Percentiles rank a stretch among this genome's conserved stretches.
Evolutionary conservation across 2,797 vertebrate species (phyloP).

Genomic region (Pseudochaenichthys georgianus): DNA sequence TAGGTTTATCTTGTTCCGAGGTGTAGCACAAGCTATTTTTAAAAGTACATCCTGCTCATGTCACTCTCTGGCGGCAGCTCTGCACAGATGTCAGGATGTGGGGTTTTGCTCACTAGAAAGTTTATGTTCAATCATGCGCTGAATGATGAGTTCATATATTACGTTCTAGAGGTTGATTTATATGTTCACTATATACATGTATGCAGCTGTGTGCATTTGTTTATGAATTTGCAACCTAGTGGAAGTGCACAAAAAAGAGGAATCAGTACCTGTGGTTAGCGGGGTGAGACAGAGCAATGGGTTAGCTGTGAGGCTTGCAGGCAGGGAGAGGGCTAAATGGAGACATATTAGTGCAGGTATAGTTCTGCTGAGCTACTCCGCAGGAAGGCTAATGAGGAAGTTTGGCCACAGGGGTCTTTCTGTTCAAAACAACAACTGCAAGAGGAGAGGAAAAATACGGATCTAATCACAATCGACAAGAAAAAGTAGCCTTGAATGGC

Average conservation of each 20-base stretch:
- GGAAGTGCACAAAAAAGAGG: slow-evolving; percentile 13
- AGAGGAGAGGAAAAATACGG: slow-evolving; percentile 38
- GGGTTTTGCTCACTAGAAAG: slow-evolving; percentile 23
- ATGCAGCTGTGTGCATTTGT: slow-evolving; percentile 15
- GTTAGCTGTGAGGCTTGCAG: slow-evolving; percentile 34
- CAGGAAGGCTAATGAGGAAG: slow-evolving; percentile 69
- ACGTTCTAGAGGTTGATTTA: slow-evolving; percentile 6
- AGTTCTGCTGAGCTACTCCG: slow-evolving; percentile 50
- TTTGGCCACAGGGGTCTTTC: slow-evolving; percentile 72
- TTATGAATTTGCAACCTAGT: slow-evolving; percentile 16
- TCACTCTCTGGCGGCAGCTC: slow-evolving; percentile 17
- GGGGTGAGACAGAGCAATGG: slow-evolving; percentile 31
- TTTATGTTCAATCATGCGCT: slow-evolving; percentile 16
- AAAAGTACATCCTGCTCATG: slow-evolving; percentile 28
- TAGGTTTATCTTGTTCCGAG: slow-evolving; percentile 32
- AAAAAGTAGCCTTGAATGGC: slow-evolving; percentile 46
- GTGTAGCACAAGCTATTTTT: slow-evolving; percentile 8
- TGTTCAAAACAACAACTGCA: slow-evolving; percentile 74
- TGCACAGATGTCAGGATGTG: slow-evolving; percentile 20
- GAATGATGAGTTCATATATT: slow-evolving; percentile 31
- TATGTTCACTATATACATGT: slow-evolving; percentile 3
- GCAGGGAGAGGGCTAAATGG: slow-evolving; percentile 57
- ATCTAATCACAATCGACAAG: slow-evolving; percentile 57
- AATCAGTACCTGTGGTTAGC: slow-evolving; percentile 38
- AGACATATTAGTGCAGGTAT: slow-evolving; percentile 66